Base-by-base conservation (phyloP, 1,140 invertebrate genomes). In the Stegodyphus mimosarum region DNA sequence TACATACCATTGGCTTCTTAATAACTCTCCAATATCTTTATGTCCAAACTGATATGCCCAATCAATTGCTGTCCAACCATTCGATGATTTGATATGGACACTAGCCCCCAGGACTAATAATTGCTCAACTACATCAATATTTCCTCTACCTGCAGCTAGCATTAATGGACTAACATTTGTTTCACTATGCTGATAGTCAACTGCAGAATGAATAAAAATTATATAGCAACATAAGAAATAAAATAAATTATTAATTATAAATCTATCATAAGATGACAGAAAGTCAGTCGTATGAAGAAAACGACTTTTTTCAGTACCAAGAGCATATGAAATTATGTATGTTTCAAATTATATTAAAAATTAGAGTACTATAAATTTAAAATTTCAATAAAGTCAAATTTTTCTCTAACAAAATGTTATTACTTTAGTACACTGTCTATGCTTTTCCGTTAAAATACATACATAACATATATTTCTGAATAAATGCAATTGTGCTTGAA, bases 161-260 rank as follows among this genome's bases (percentile, higher is more conserved):
- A 96, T 96, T 66, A 97, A 91, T 0, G 95, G 92, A 50, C 94
- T 94, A 11, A 94, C 92, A 63, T 92, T 93, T 5, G 94, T 94
- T 74, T 92, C 91, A 17, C 93, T 93, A 89, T 96, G 95, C 88
- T 92, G 88, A 88, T 91, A 92, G 88, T 92, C 91, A 67, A 91
- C 91, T 87, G 48, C 52, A 49, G 72, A 80, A 71, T 50, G 48
- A 72, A 52, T 66, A 33, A 60, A 53, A 18, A 49, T 64, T 67
- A 67, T 15, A 17, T n/a, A 15, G 64, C 64, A 67, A n/a, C n/a
- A 15, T 17, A 7, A 15, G 17, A 67, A 67, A 60, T 60, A 83
- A 67, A 67, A 60, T 60, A 83, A 50, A 76, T 53, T 33, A 33
- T 33, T 33, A 33, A 33, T 33, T 33, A 33, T 33, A 33, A 33